A percentile compares a stretch with the other conserved stretches of the same genome.
These are phyloP conservation scores for Dendrocincla fuliginosa DNA, from an alignment of 2,797 vertebrate species.

Conservation along the genomic window DNA sequence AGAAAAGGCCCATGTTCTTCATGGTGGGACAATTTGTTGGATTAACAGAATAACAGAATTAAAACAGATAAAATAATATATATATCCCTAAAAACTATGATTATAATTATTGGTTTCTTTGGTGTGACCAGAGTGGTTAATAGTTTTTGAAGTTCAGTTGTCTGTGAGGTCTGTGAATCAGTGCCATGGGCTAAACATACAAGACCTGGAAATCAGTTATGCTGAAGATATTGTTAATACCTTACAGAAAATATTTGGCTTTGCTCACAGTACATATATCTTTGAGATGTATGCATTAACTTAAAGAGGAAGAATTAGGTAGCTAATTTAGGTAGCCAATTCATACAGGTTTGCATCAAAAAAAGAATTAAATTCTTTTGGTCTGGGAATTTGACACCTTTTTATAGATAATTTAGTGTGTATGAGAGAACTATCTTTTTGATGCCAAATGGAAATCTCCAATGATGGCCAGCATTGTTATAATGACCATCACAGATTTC, in stretches of 20 bases:
- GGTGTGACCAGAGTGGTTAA: not conserved
- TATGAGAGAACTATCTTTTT: not conserved
- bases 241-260: not conserved
- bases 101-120: not conserved
- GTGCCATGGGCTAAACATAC: not conserved
- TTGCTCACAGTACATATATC: not conserved
- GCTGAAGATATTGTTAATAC: not conserved
- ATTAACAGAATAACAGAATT: not conserved
- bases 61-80: not conserved
- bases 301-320: not conserved
- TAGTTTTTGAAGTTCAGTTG: not conserved
- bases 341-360: not conserved
- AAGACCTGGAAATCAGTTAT: slow-evolving; percentile 15
- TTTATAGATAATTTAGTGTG: not conserved
- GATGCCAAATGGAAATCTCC: not conserved
- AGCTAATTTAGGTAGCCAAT: not conserved
- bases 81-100: not conserved
- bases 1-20: not conserved
- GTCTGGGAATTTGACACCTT: not conserved
- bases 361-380: not conserved
- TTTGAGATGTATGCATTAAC: not conserved
- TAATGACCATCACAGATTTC: not conserved
- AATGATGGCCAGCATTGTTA: not conserved
- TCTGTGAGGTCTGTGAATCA: not conserved
- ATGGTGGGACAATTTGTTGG: not conserved